These are phyloP conservation scores for Zygogramma bicolorata DNA, from an alignment of 2,888 invertebrate species.

Conservation along the genomic window DNA sequence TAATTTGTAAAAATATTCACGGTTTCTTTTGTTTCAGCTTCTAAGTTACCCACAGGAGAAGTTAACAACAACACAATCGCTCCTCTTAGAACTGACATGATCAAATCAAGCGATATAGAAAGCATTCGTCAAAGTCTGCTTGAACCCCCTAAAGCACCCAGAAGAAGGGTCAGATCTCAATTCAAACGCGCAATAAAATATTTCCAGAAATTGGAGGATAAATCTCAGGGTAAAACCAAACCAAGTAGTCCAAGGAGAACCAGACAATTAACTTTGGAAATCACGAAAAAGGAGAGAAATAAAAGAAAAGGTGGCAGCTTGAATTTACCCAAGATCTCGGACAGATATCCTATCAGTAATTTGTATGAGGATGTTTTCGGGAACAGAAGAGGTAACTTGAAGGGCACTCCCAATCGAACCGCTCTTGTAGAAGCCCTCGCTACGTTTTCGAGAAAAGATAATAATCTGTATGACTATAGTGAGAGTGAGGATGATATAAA, in stretches of 20 bases:
- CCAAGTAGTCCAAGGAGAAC: slow-evolving; percentile 9
- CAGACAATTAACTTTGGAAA: slow-evolving; percentile 43
- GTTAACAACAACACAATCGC: background rate
- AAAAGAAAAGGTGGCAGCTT: slow-evolving; percentile 47
- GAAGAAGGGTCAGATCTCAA: slow-evolving; percentile 33
- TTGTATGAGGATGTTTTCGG: slow-evolving; percentile 51
- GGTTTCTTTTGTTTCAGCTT: slow-evolving; percentile 22
- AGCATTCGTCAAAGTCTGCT: background rate
- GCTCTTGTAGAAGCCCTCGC: slow-evolving; percentile 49
- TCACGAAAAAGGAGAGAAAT: slow-evolving; percentile 18
- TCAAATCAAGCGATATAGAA: slow-evolving; percentile 2
- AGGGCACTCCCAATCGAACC: slow-evolving; percentile 49
- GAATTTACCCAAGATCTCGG: slow-evolving; percentile 46
- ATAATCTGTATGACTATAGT: slow-evolving; percentile 13
- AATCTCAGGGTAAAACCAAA: slow-evolving; percentile 33
- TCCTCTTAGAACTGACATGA: background rate
- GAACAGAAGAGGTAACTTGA: slow-evolving; percentile 45
- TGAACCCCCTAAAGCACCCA: slow-evolving; percentile 19
- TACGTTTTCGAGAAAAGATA: slow-evolving; percentile 41
- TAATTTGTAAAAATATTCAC: background rate
- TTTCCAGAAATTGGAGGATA: slow-evolving; percentile 52
- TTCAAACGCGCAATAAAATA: slow-evolving; percentile 51
- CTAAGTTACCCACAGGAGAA: background rate
- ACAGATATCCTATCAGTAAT: slow-evolving; percentile 48
- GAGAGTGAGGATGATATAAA: slow-evolving; percentile 45